Base-by-base conservation (phyloP, 2,113 vertebrate genomes). In the Neoarius graeffei region DNA sequence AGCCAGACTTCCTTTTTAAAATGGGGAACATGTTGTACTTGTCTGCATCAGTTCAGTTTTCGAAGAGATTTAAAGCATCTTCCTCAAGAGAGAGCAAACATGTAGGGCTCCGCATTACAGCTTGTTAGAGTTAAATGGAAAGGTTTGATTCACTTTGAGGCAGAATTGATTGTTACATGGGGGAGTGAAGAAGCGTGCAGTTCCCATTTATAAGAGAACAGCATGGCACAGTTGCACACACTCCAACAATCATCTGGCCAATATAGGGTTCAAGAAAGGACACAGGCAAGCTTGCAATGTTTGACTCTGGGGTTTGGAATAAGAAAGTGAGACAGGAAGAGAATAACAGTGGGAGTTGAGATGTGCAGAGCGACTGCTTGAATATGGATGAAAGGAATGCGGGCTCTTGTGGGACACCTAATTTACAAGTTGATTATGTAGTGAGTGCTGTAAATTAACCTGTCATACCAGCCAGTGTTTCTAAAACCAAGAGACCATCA, bases 381-480 rank as follows among this genome's bases (percentile, higher is more conserved):
- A 87, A 87, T 83, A 84, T 76, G 81, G 81, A 84, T 64, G 81
- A 69, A 89, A 89, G 90, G 86, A 89, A 86, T 66, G 42, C 69
- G 77, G 81, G 81, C 27, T 89, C 90, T 89, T 20, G 88, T 91
- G 83, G 91, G 92, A 92, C 79, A 17, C 90, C 93, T 91, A 91
- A 89, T 91, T 93, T 92, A 91, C 90, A 81, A 85, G n/a, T 14
- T 91, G 87, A 90, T 88, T 91, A 83, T 81, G 90, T 90, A 92
- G 90, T 84, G 81, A 92, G 89, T 82, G 91, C 90, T 91, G 92
- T 93, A 92, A 94, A 94, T 93, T 91, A 92, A 93, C 91, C 23
- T 90, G 89, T 92, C 88, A 92, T 93, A 54, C 9, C 54, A 77
- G 79, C 27, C 71, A 30, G 69, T 76, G 77, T 81, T 73, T 87